Conservation (phyloP, 2,113 vertebrate genomes). For the Apteryx owenii region DNA sequence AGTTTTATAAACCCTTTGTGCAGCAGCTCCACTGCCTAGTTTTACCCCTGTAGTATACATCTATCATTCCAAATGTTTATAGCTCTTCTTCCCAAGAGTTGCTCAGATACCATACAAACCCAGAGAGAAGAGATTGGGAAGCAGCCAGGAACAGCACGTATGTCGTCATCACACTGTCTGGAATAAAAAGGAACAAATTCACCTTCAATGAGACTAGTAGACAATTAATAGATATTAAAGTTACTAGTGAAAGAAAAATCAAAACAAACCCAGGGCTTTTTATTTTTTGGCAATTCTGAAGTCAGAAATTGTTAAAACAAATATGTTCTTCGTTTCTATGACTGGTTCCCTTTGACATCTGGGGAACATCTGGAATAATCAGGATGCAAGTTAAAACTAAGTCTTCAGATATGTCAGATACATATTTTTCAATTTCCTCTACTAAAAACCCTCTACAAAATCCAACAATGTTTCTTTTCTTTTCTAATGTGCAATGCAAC, state of each 20-base stretch:
- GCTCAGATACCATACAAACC: background rate
- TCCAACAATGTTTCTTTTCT: background rate
- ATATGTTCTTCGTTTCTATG: background rate
- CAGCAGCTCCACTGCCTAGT: background rate
- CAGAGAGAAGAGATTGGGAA: background rate
- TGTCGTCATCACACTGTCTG: background rate
- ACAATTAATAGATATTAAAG: background rate
- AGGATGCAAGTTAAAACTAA: slow-evolving; percentile 42
- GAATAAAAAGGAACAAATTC: background rate
- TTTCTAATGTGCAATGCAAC: background rate
- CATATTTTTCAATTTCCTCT: slow-evolving; percentile 65
- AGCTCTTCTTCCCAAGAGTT: background rate
- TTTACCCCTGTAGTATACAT: background rate
- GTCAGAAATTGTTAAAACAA: background rate
- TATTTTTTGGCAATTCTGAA: background rate
- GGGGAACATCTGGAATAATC: slow-evolving; percentile 59
- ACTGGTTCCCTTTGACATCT: slow-evolving; percentile 43
- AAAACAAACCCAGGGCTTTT: background rate
- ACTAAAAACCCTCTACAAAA: background rate
- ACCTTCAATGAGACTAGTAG: background rate
- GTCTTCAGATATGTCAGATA: slow-evolving; percentile 48
- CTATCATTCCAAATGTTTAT: background rate
- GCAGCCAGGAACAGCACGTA: background rate
- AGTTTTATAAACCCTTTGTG: background rate
- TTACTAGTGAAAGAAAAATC: background rate